Evolutionary conservation across 2,888 invertebrate species (phyloP).

Genomic region (Parelbella ahira): DNA sequence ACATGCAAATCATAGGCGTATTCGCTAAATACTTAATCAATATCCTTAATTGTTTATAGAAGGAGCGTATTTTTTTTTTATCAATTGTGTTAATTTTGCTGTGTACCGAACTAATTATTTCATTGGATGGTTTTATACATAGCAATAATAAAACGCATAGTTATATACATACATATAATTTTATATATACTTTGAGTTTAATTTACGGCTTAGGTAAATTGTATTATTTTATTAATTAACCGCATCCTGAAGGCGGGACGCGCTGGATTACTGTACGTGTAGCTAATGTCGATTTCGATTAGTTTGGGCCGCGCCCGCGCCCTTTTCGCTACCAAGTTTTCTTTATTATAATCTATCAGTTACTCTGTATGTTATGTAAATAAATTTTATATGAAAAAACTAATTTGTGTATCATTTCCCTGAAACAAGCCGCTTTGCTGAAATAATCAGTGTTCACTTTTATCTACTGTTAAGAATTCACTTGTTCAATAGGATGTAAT

Average conservation of each 20-base stretch:
- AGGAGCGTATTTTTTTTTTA: too few relatives aligned
- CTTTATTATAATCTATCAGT: constrained; percentile 62
- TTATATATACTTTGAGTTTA: constrained; percentile 15
- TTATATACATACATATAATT: too few relatives aligned
- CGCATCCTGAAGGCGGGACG: constrained; percentile 2
- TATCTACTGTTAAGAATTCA: too few relatives aligned
- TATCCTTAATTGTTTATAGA: too few relatives aligned
- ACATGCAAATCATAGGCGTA: too few relatives aligned
- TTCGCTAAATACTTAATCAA: too few relatives aligned
- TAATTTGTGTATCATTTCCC: constrained; percentile 28
- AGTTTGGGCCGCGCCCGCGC: too few relatives aligned
- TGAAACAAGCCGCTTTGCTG: too few relatives aligned
- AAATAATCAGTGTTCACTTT: too few relatives aligned
- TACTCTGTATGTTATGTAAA: constrained; percentile 74
- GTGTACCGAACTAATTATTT: constrained; percentile 12
- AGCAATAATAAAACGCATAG: too few relatives aligned
- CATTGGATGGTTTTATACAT: constrained; percentile 18
- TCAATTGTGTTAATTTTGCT: constrained; percentile 15
- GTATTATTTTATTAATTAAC: constrained; percentile 10
- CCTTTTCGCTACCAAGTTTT: constrained; percentile 55
- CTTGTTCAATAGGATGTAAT: too few relatives aligned
- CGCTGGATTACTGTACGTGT: constrained; percentile 2
- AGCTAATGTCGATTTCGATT: constrained; percentile 1
- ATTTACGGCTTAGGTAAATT: constrained; percentile 17
- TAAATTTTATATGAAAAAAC: constrained; percentile 64